These are phyloP conservation scores for Elgaria multicarinata DNA, from an alignment of 2,113 vertebrate genomes.

Conservation along the genomic window DNA sequence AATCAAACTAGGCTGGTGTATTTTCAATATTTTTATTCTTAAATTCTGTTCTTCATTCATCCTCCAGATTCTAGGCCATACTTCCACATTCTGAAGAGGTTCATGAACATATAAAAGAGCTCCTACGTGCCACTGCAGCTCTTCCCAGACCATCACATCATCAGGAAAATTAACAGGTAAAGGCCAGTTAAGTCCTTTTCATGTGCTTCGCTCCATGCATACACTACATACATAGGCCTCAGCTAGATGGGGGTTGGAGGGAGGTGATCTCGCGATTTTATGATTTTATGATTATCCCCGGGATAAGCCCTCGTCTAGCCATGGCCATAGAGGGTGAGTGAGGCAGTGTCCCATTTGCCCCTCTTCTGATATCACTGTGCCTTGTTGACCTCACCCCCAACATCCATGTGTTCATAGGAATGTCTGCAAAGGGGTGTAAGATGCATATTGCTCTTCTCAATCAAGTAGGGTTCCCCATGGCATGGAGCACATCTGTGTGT, in stretches of 20 bases:
- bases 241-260: no score
- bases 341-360: background rate
- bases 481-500: background rate
- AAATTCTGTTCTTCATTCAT: background rate
- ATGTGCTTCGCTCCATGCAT: background rate
- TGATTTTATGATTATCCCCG: no score
- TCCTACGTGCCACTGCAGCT: background rate
- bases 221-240: background rate
- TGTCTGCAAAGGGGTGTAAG: background rate
- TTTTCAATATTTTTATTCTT: conserved; percentile 28
- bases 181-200: background rate
- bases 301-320: no score
- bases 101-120: background rate
- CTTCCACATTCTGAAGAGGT: background rate
- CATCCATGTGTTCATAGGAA: background rate
- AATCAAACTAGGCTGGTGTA: conserved; percentile 19
- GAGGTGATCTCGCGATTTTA: no score
- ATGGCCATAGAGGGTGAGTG: no score
- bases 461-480: background rate
- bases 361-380: background rate
- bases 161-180: background rate
- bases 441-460: background rate
- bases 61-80: conserved; percentile 15
- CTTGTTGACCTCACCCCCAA: background rate
- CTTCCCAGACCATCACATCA: background rate